Base-by-base conservation (phyloP, 2,888 invertebrate genomes). In the Torymus tubicola region DNA sequence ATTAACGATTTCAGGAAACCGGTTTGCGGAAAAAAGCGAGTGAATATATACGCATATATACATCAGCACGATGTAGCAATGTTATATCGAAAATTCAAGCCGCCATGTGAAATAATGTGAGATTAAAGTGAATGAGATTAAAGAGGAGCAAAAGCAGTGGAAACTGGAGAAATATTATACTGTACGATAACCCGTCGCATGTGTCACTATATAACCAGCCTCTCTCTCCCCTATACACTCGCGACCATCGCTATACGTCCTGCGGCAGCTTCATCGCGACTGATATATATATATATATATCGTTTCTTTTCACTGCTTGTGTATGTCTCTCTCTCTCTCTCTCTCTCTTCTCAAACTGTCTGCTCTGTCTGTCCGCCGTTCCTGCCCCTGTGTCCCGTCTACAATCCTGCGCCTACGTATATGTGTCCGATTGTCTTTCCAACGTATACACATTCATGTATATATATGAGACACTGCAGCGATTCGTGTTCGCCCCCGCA, bases 261-360 rank as follows among this genome's bases (percentile, higher is more conserved):
- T 31, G 31, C 31, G 31, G 31, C 31, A 31, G 31, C 8, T 3
- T 31, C 31, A n/a, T n/a, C n/a, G n/a, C n/a, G n/a, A n/a, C n/a
- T n/a, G n/a, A n/a, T 58, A 11, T 69, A 11, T 69, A 24, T 69
- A 16, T 69, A n/a, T 14, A 18, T 31, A 24, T 21, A 42, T 71
- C 58, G 60, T 71, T 71, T 71, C 70, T 71, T 71, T 71, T 50
- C 58, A 60, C 16, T 31, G 31, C n/a, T n/a, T n/a, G n/a, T n/a
- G n/a, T n/a, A n/a, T n/a, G n/a, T n/a, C n/a, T n/a, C n/a, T n/a
- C n/a, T n/a, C n/a, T n/a, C n/a, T n/a, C n/a, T n/a, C n/a, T n/a
- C n/a, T 50, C 42, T 50, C 64, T 74, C 74, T 67, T 58, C 57
- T 67, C 16, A 31, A 42, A 31, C 57, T 67, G 31, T 67, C 67